Percentiles rank a stretch among this genome's conserved stretches.
phyloP scores from a whole-genome alignment of 2,888 invertebrate genomes.

The Drosophila austrosaltans region DNA sequence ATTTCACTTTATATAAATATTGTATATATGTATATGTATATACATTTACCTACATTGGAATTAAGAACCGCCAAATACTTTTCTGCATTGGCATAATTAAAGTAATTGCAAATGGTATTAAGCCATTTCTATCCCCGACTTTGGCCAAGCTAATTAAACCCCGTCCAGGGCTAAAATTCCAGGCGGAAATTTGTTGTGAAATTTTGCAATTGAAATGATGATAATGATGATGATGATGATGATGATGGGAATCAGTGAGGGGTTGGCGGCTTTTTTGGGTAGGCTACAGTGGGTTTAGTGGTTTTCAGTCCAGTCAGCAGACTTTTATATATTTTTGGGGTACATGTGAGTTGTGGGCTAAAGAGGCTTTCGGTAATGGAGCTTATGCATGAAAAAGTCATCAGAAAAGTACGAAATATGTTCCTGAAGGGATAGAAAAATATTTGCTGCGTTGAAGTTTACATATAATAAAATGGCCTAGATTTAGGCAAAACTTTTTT shows the following conservation, averaged over 20 bases:
- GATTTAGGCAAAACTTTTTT: neutral
- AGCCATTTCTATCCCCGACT: constrained; percentile 75
- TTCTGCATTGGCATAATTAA: constrained; percentile 55
- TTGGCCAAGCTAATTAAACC: constrained; percentile 68
- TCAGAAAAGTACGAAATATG: constrained; percentile 44
- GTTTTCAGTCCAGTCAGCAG: constrained; percentile 28
- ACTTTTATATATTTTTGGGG: neutral
- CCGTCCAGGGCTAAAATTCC: constrained; percentile 45
- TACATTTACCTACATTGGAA: constrained; percentile 20
- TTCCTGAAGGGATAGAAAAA: neutral
- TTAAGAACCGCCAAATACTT: constrained; percentile 44
- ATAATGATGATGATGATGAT: constrained; percentile 22
- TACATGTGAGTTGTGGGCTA: constrained; percentile 33
- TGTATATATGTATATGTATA: constrained; percentile 35
- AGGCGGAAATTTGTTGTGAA: constrained; percentile 42
- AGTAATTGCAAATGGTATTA: constrained; percentile 74
- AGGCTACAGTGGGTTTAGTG: neutral
- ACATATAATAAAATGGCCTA: constrained; percentile 4
- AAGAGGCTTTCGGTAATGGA: constrained; percentile 51
- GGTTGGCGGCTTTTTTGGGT: neutral
- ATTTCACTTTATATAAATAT: constrained; percentile 21
- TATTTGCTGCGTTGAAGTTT: constrained; percentile 6
- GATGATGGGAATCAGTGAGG: neutral
- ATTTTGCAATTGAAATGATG: constrained; percentile 45
- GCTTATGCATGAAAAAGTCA: constrained; percentile 58